phyloP scores from a whole-genome alignment of 2,113 vertebrate species.

The Perccottus glenii region DNA sequence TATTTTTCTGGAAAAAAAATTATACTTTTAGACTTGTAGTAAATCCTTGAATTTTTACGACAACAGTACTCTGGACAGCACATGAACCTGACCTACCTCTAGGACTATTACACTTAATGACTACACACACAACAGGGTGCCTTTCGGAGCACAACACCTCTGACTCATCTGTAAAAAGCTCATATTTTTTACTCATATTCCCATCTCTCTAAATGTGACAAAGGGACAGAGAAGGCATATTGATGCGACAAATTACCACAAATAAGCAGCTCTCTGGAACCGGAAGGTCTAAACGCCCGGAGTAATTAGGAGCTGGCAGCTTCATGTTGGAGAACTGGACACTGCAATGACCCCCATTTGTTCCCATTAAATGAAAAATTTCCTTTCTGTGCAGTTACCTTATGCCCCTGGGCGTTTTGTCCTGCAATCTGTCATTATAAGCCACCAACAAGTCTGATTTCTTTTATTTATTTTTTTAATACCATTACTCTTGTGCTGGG shows the following conservation, averaged over 20 bases:
- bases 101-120: neutral
- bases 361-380: constrained; percentile 62
- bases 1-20: no score
- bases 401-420: constrained; percentile 36
- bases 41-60: no score
- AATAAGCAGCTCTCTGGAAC: neutral
- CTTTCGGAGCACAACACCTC: neutral
- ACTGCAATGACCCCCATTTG: constrained; percentile 51
- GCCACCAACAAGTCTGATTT: constrained; percentile 21
- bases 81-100: neutral
- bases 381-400: constrained; percentile 34
- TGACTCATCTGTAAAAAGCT: neutral
- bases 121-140: neutral
- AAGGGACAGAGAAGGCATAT: neutral
- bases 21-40: no score
- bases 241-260: neutral
- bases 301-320: constrained; percentile 32
- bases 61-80: no score
- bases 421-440: constrained; percentile 46
- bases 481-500: neutral
- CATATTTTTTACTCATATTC: neutral
- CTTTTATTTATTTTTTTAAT: constrained; percentile 21
- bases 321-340: constrained; percentile 21
- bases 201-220: neutral
- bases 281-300: neutral